Base-by-base conservation (phyloP, 1,140 invertebrate genomes). In the Marisa cornuarietis region DNA sequence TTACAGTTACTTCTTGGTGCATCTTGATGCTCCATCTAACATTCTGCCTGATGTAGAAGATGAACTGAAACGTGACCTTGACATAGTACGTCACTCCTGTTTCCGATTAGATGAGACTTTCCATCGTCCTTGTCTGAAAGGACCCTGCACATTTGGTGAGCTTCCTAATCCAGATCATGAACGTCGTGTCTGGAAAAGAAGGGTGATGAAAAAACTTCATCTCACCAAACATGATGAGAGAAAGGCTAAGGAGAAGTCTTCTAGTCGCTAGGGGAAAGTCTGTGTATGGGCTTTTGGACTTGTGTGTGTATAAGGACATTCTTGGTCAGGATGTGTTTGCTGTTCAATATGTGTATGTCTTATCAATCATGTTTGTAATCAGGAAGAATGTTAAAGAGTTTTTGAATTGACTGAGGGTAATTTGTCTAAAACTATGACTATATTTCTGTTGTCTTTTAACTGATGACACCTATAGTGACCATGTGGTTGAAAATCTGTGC, bases 151-250 rank as follows among this genome's bases (percentile, higher is more conserved):
- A 31, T 85, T 85, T 81, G 83, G 83, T 71, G 84, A 85, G 77
- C 26, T 84, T 10, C 78, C 78, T 10, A 85, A 84, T 66, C 84
- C 84, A n/a, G 84, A 85, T 71, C 83, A 84, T 74, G 84, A 85
- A 73, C 81, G 77, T 24, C 69, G 84, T 18, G 26, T 83, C 13
- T 85, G 84, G 84, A 79, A 78, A 26, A n/a, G 20, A 42, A 79
- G 54, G 71, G 68, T 72, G 14, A 14, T 81, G 74, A 81, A 77
- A 63, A 82, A 80, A 58, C 54, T 83, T 54, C 51, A 78, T 52
- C 54, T 74, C 22, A 75, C 69, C 5, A 75, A 74, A 11, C 22
- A 22, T 16, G 79, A 81, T 24, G 61, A 61, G 42, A 51, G 69
- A 24, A 76, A 20, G 18, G 52, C 76, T 62, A 11, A 54, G 24